These are phyloP conservation scores for Noctua fimbriata DNA, from an alignment of 2,888 invertebrate genomes.

Conservation along the genomic window DNA sequence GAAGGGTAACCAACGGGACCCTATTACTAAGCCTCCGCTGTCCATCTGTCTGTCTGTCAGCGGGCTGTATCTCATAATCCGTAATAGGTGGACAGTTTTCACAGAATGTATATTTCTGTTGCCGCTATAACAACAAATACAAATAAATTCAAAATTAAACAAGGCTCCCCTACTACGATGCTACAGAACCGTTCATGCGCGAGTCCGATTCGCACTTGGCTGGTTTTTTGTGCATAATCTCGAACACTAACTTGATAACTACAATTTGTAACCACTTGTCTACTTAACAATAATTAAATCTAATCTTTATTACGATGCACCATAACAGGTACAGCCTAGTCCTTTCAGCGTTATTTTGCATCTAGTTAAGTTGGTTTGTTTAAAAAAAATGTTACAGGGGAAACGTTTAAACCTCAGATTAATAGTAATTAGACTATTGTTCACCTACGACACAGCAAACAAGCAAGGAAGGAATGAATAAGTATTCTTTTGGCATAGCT, in stretches of 20 bases:
- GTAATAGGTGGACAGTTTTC: too few relatives aligned
- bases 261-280: not conserved
- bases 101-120: too few relatives aligned
- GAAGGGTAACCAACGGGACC: too few relatives aligned
- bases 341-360: not conserved
- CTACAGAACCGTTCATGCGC: too few relatives aligned
- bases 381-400: not conserved
- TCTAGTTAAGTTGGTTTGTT: not conserved
- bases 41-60: too few relatives aligned
- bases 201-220: too few relatives aligned
- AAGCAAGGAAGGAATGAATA: not conserved
- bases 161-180: too few relatives aligned
- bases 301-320: not conserved
- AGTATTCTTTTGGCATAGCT: not conserved
- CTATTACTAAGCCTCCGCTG: too few relatives aligned
- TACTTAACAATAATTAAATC: not conserved
- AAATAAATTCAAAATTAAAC: too few relatives aligned
- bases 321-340: not conserved
- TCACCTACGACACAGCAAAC: not conserved
- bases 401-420: not conserved
- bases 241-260: not conserved
- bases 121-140: too few relatives aligned
- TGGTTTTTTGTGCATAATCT: not conserved
- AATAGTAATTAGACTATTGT: not conserved
- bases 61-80: too few relatives aligned